phyloP scores from a whole-genome alignment of 2,888 invertebrate species.

The Peribatodes rhomboidaria region DNA sequence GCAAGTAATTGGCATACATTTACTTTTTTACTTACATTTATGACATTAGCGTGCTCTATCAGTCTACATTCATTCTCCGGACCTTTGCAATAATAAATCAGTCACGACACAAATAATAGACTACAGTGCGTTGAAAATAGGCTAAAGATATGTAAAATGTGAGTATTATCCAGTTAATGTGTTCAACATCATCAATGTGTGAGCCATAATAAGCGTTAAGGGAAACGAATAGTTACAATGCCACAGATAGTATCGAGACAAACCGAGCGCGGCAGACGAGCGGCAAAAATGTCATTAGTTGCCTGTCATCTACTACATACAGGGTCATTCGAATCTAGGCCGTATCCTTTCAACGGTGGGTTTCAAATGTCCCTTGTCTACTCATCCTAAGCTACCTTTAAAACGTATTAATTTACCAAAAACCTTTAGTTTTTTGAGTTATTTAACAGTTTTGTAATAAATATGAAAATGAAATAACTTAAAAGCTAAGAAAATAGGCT shows the following conservation, averaged over 20 bases:
- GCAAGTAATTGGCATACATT: too few relatives aligned
- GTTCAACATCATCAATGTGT: slow-evolving; percentile 14
- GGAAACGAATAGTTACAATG: slow-evolving; percentile 21
- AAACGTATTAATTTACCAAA: too few relatives aligned
- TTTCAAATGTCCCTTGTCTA: too few relatives aligned
- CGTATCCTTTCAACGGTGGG: too few relatives aligned
- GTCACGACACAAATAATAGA: slow-evolving; percentile 3
- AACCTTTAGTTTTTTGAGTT: too few relatives aligned
- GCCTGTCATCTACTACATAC: too few relatives aligned
- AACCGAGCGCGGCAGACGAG: slow-evolving; percentile 12
- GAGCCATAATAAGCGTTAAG: slow-evolving; percentile 18
- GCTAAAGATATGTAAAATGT: slow-evolving; percentile 17
- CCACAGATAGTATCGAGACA: slow-evolving; percentile 2
- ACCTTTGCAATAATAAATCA: background rate
- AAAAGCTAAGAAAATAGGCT: too few relatives aligned
- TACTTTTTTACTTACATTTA: too few relatives aligned
- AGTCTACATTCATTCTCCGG: background rate
- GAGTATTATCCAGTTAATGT: slow-evolving; percentile 15
- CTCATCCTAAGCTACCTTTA: too few relatives aligned
- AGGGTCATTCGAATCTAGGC: too few relatives aligned
- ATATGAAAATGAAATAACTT: too few relatives aligned
- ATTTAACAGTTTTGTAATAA: too few relatives aligned
- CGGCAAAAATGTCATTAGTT: slow-evolving; percentile 3
- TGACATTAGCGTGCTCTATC: background rate
- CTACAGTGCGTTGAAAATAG: background rate